A percentile compares a stretch with the other conserved stretches of the same genome.
Evolutionary conservation across 2,113 vertebrate species (phyloP).

Genomic region (Sitta europaea): DNA sequence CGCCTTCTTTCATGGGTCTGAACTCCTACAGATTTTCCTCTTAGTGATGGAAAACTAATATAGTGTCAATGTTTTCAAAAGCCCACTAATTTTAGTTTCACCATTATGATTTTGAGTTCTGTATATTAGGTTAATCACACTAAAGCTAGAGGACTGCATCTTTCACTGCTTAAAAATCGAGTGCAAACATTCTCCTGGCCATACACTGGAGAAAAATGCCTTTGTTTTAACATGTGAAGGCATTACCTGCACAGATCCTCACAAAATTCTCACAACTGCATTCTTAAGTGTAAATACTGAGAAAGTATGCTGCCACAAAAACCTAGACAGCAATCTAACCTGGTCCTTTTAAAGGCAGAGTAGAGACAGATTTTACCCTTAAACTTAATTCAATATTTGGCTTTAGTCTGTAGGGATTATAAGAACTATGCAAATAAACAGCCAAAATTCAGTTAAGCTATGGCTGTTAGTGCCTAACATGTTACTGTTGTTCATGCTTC

Average conservation of each 20-base stretch:
- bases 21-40: neutral
- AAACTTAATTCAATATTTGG: constrained; percentile 27
- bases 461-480: neutral
- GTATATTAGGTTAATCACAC: neutral
- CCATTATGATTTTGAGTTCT: neutral
- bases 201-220: neutral
- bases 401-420: constrained; percentile 1
- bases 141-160: neutral
- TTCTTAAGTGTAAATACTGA: neutral
- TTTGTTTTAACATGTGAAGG: neutral
- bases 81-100: neutral
- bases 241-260: neutral
- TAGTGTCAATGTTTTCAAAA: neutral
- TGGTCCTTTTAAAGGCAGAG: neutral
- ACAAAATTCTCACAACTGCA: neutral
- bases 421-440: constrained; percentile 19
- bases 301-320: neutral
- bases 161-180: constrained; percentile 12
- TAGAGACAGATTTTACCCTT: neutral
- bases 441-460: constrained; percentile 28
- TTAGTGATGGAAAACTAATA: neutral
- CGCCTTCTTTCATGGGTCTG: neutral
- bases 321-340: neutral
- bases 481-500: neutral
- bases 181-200: neutral